phyloP scores from a whole-genome alignment of 2,797 vertebrate genomes.

The Girardinus metallicus region DNA sequence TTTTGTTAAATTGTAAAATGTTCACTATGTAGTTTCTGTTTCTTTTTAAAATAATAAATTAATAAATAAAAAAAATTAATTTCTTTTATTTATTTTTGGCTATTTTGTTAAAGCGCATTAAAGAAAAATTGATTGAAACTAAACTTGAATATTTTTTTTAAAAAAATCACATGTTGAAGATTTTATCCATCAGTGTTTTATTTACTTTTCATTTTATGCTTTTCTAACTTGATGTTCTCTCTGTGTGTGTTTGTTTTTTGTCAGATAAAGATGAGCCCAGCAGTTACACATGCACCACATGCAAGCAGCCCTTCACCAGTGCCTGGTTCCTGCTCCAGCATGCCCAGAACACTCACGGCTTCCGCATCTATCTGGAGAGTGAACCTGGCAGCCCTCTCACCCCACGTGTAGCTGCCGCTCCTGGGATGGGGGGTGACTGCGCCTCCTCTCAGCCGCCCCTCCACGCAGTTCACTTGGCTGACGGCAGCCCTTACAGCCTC shows the following conservation, averaged over 20 bases:
- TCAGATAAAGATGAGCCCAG: constrained; percentile 99
- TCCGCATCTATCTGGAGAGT: constrained; percentile 98
- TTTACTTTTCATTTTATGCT: background rate
- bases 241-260: constrained; percentile 28
- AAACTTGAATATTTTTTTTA: background rate
- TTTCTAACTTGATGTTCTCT: constrained; percentile 65
- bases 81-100: background rate
- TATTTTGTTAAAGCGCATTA: background rate
- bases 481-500: constrained; percentile 96
- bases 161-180: background rate
- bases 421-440: constrained; percentile 96
- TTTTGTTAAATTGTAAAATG: background rate
- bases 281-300: constrained; percentile 98
- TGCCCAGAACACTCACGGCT: constrained; percentile 97
- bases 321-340: constrained; percentile 99
- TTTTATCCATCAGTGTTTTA: background rate
- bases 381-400: constrained; percentile 97
- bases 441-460: constrained; percentile 93
- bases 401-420: constrained; percentile 93
- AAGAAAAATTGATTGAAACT: background rate
- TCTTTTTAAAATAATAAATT: background rate
- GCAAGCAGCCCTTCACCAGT: constrained; percentile 98
- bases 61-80: no score
- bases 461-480: constrained; percentile 95
- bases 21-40: background rate